These are phyloP conservation scores for Oscheius sp. DNA, from an alignment of 2,888 invertebrate species.

Conservation along the genomic window DNA sequence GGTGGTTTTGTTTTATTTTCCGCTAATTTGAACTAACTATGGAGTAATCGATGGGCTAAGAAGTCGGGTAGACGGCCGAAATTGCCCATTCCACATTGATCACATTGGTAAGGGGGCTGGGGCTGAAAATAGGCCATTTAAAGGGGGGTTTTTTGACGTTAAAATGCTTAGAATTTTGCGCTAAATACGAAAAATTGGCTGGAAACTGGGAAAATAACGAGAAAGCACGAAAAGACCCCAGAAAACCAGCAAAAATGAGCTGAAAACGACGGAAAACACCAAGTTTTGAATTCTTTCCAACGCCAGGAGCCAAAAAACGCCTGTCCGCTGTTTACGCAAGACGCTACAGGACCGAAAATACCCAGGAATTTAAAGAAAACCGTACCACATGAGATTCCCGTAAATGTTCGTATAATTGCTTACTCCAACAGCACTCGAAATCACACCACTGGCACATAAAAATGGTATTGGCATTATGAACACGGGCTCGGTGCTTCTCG, in stretches of 20 bases:
- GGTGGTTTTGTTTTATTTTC: not conserved
- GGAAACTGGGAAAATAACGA: too few species aligned
- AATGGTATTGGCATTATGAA: constrained; percentile 78
- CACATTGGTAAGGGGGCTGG: constrained; percentile 80
- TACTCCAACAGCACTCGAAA: constrained; percentile 80
- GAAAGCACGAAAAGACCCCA: too few species aligned
- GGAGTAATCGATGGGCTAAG: constrained; percentile 79
- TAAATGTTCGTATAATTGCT: constrained; percentile 79
- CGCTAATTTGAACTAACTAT: constrained; percentile 71
- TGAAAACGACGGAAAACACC: too few species aligned
- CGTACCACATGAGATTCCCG: constrained; percentile 73
- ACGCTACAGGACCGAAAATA: not conserved
- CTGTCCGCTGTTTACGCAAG: too few species aligned
- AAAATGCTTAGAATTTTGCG: too few species aligned
- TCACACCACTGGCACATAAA: constrained; percentile 80
- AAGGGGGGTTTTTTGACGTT: not conserved
- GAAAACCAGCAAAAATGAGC: too few species aligned
- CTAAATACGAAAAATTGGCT: too few species aligned
- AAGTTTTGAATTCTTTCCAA: too few species aligned
- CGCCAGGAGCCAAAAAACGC: too few species aligned
- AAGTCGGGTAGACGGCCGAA: constrained; percentile 78
- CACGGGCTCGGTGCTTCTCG: constrained; percentile 76
- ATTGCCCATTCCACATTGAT: constrained; percentile 77
- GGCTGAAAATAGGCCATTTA: constrained; percentile 30
- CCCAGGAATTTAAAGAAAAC: not conserved